phyloP scores from a whole-genome alignment of 2,888 invertebrate genomes.

The Cepaea hortensis region DNA sequence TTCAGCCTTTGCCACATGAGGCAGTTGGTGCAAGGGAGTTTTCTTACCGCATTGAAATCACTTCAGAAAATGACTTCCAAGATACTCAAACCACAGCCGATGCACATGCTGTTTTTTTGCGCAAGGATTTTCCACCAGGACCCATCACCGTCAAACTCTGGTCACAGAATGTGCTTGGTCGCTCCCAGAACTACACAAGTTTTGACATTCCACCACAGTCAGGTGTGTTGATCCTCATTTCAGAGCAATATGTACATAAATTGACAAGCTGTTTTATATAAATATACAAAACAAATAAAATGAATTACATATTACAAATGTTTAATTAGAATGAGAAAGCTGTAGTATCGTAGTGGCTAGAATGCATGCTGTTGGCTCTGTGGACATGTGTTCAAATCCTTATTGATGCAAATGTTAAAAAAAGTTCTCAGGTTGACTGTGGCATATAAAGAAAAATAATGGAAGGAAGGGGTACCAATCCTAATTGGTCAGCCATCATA shows the following conservation, averaged over 20 bases:
- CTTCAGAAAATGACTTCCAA: neutral
- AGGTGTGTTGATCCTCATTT: neutral
- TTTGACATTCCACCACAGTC: conserved; percentile 2
- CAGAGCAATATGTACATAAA: neutral
- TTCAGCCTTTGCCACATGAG: conserved; percentile 16
- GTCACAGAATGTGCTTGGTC: conserved; percentile 14
- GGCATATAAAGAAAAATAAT: too few species aligned
- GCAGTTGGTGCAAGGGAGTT: neutral
- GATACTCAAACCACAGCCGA: neutral
- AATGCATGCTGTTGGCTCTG: too few species aligned
- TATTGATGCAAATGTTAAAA: too few species aligned
- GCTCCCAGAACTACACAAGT: neutral
- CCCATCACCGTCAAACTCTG: conserved; percentile 11
- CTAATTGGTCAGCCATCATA: too few species aligned
- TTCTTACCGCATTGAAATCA: neutral
- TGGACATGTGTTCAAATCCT: too few species aligned
- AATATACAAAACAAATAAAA: neutral
- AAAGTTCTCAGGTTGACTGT: too few species aligned
- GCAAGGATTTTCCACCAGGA: neutral
- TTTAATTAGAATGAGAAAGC: too few species aligned
- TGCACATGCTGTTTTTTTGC: neutral
- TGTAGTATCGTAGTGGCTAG: too few species aligned
- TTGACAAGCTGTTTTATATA: neutral
- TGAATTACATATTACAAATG: neutral
- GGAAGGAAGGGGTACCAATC: too few species aligned